These are phyloP conservation scores for Tromatobia lineatoria DNA, from an alignment of 2,888 invertebrate species.

Conservation along the genomic window DNA sequence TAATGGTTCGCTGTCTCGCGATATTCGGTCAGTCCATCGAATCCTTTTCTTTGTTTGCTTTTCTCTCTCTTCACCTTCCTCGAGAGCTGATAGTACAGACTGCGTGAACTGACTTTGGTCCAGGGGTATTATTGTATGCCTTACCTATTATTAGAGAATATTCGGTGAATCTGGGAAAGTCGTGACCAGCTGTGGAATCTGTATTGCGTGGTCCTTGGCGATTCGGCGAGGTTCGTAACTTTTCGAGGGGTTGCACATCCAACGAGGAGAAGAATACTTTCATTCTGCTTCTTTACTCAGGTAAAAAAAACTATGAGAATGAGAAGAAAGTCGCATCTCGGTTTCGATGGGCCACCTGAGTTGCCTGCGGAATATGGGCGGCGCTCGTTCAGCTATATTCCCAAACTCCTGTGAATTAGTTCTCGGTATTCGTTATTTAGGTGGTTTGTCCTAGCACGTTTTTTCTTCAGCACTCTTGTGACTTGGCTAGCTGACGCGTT, in stretches of 20 bases:
- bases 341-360: slow-evolving; percentile 65
- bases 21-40: slow-evolving; percentile 59
- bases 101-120: slow-evolving; percentile 51
- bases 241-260: slow-evolving; percentile 45
- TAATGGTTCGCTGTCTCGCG: slow-evolving; percentile 67
- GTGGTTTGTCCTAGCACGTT: slow-evolving; percentile 50
- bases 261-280: slow-evolving; percentile 57
- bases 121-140: slow-evolving; percentile 36
- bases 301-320: slow-evolving; percentile 16
- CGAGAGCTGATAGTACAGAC: slow-evolving; percentile 52
- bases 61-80: slow-evolving; percentile 39
- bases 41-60: slow-evolving; percentile 23
- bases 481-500: slow-evolving; percentile 16
- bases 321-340: slow-evolving; percentile 54
- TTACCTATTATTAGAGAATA: slow-evolving; percentile 61
- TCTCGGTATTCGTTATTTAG: slow-evolving; percentile 75
- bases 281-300: slow-evolving; percentile 38
- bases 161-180: slow-evolving; percentile 68
- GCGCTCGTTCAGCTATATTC: slow-evolving; percentile 53
- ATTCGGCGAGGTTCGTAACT: slow-evolving; percentile 55
- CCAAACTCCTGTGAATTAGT: slow-evolving; percentile 75
- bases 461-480: slow-evolving; percentile 1
- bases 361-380: slow-evolving; percentile 71
- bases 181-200: slow-evolving; percentile 57
- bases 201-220: slow-evolving; percentile 65